phyloP scores from a whole-genome alignment of 2,113 vertebrate genomes.

The Prunella fulvescens region DNA sequence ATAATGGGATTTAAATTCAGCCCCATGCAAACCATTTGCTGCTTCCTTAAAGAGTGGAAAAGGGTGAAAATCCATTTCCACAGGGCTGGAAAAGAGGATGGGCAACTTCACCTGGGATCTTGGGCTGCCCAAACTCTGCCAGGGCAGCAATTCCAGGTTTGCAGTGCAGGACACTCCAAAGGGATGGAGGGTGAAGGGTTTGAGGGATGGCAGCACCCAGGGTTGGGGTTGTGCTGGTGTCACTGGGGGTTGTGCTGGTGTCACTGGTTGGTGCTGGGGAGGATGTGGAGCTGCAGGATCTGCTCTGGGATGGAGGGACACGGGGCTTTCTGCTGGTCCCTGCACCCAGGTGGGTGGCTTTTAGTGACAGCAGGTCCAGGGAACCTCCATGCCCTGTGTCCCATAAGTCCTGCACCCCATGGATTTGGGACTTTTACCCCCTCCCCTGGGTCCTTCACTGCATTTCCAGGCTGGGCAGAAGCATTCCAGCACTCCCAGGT shows the following conservation, averaged over 20 bases:
- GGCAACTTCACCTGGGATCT: background rate
- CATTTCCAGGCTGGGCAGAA: background rate
- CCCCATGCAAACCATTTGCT: background rate
- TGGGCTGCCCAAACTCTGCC: fast-evolving
- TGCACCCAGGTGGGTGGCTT: fast-evolving
- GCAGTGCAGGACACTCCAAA: fast-evolving
- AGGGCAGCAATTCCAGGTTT: background rate
- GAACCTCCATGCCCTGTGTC: fast-evolving
- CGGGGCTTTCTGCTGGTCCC: background rate
- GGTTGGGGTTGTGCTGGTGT: background rate
- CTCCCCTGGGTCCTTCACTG: fast-evolving
- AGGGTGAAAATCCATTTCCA: background rate
- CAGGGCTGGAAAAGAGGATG: fast-evolving
- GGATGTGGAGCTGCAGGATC: background rate
- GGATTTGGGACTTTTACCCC: fast-evolving
- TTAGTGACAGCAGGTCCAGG: background rate
- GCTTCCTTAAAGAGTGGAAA: background rate
- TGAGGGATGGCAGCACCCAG: fast-evolving
- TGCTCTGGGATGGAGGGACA: background rate
- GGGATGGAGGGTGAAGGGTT: background rate
- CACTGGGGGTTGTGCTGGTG: background rate
- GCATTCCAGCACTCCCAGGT: background rate
- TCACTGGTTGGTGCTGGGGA: background rate
- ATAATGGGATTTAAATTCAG: background rate
- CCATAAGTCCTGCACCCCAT: fast-evolving